Percentiles rank a stretch among this genome's conserved stretches.
Evolutionary conservation across 1,140 invertebrate species (phyloP).

Genomic region (Brachionus plicatilis): DNA sequence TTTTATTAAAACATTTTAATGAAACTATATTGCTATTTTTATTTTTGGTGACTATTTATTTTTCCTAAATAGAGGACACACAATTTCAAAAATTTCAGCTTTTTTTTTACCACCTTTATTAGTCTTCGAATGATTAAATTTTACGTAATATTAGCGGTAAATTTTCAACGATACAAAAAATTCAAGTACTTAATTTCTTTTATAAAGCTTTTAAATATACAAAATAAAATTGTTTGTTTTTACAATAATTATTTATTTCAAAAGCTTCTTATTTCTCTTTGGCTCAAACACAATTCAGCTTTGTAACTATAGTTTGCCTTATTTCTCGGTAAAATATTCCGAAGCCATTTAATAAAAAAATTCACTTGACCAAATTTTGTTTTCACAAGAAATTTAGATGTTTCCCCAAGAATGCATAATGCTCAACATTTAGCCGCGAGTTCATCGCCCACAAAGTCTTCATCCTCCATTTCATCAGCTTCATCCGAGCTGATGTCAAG

Average conservation of each 20-base stretch:
- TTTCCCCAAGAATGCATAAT: not conserved
- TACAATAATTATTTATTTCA: constrained; percentile 2
- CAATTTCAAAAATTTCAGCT: not conserved
- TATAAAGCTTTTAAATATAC: not conserved
- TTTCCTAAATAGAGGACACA: not conserved
- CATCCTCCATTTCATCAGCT: not conserved
- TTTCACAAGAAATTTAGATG: not conserved
- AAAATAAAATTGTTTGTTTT: constrained; percentile 2
- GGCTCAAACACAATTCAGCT: not conserved
- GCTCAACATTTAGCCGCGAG: not conserved
- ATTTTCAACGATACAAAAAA: not conserved
- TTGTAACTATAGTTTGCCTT: not conserved
- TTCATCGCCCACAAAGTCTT: not conserved
- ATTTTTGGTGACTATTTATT: not conserved
- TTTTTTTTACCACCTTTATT: not conserved
- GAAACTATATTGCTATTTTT: not conserved
- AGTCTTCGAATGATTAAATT: constrained; percentile 1
- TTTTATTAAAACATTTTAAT: constrained; percentile 2
- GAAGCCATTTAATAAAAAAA: not conserved
- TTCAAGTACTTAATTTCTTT: not conserved
- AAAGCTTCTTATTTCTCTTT: not conserved
- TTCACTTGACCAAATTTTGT: constrained; percentile 3
- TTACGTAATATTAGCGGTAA: not conserved
- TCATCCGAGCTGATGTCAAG: constrained; percentile 14
- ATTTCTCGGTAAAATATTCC: not conserved